Base-by-base conservation (phyloP, 2,888 invertebrate species). In the Phymatocera aterrima region DNA sequence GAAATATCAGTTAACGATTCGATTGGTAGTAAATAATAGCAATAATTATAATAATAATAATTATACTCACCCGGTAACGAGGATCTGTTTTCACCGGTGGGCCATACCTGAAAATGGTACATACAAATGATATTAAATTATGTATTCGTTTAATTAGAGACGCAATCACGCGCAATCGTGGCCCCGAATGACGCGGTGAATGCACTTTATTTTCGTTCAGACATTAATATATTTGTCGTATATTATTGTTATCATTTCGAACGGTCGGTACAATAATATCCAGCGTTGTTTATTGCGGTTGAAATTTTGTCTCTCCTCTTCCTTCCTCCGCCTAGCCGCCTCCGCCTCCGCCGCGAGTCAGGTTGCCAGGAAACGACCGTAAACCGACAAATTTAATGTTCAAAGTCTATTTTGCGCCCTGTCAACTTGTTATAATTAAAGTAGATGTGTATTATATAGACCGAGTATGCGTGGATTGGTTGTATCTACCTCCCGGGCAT, bases 121-220 rank as follows among this genome's bases (percentile, higher is more conserved):
- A 40, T 24, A 64, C 77, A 34, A 24, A 61, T 37, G 57, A 60
- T 77, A 61, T 70, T 78, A 78, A 78, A 78, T 74, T 60, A 78
- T 78, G 60, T 61, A 74, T 78, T 61, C 78, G 72, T 78, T 78
- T 78, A 78, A 78, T 78, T 78, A 78, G 78, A 74, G 78, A 74
- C 74, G 70, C 78, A 72, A 70, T 78, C 78, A 72, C 78, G 77
- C 51, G 68, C 78, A 43, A 78, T 57, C 48, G 48, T 12, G 43
- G 40, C 10, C n/a, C 1, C 28, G n/a, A n/a, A n/a, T n/a, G n/a
- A n/a, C 74, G 24, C 57, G 34, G 24, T 57, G 24, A 18, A 18
- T 48, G 34, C 61, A 78, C 72, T 74, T 78, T 68, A 74, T 74
- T 78, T 31, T n/a, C 57, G 46, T 72, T 78, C 31, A 54, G 70